These are phyloP conservation scores for Eciton burchellii DNA, from an alignment of 1,140 invertebrate genomes.

Conservation along the genomic window DNA sequence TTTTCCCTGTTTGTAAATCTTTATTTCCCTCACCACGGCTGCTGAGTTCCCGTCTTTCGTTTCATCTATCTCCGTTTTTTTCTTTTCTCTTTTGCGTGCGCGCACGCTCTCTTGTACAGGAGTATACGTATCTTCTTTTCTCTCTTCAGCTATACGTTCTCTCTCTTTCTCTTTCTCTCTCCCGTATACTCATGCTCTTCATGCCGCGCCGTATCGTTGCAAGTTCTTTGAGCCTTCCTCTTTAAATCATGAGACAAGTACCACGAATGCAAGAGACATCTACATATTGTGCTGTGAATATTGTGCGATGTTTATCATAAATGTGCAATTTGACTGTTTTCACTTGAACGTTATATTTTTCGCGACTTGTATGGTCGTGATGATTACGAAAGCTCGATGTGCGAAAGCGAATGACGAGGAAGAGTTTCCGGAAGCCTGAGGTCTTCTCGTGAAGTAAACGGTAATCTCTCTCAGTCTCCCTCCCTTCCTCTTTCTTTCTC, in stretches of 20 bases:
- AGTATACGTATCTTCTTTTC: neutral
- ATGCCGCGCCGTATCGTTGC: constrained; percentile 9
- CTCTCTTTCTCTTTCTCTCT: neutral
- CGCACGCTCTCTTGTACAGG: constrained; percentile 1
- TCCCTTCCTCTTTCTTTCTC: neutral
- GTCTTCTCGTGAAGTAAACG: constrained; percentile 33
- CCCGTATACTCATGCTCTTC: neutral
- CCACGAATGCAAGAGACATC: constrained; percentile 42
- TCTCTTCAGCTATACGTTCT: constrained; percentile 10
- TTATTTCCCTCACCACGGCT: constrained; percentile 21
- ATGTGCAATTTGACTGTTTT: constrained; percentile 46
- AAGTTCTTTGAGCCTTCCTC: constrained; percentile 18
- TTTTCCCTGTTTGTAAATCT: neutral
- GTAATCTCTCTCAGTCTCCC: constrained; percentile 7
- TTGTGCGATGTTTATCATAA: constrained; percentile 44
- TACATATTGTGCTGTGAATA: constrained; percentile 54
- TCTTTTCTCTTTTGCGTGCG: constrained; percentile 13
- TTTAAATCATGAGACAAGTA: constrained; percentile 7
- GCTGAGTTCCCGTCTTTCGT: constrained; percentile 17
- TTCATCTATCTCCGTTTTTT: constrained; percentile 18
- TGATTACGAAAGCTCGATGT: neutral
- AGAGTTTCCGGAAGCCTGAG: constrained; percentile 28
- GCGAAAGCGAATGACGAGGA: neutral
- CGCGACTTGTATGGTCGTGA: constrained; percentile 4
- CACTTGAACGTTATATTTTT: constrained; percentile 38